Evolutionary conservation across 2,113 vertebrate species (phyloP), one percentile per base, ranked within the genome.

Genomic region (Gymnarchus niloticus): DNA sequence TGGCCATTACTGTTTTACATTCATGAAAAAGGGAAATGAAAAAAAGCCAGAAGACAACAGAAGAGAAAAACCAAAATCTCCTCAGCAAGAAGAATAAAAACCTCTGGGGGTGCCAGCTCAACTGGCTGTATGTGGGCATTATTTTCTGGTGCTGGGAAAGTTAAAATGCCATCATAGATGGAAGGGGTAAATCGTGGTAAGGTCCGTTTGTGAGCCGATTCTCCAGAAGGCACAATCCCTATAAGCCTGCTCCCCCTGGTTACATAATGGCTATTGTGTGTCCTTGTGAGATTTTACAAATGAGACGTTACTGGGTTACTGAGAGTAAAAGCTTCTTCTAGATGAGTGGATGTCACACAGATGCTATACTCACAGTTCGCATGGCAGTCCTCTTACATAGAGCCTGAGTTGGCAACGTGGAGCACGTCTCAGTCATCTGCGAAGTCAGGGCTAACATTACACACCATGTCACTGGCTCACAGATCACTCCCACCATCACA

Each of bases 321-420:
- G 9, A 54, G 12, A 12, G 80, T 52, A 28, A 81, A 17, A 46
- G 73, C 44, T 6, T 77, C 41, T 14, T 46, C 78, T 6, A 14
- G 48, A 57, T 44, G 44, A 33, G 9, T 9, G 61, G 28, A 69
- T 0, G 61, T 33, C 4, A 87, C 28, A 19, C 37, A 21, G 3
- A 17, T 51, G 17, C 1, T 59, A 41, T 90, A 92, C 95, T 0
- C 94, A 96, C 95, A 87, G 95, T 96, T 9, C 95, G 95, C 51
- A 93, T 94, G 85, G 88, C 94, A 90, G 94, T 96, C 90, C 92
- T 95, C 92, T 95, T 94, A 87, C 95, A 96, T 84, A 96, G 92
- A 81, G 94, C 94, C 90, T 94, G 95, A 93, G 95, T 95, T 88
- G 96, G 94, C 88, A 90, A 92, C 89, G 94, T 93, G 59, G 93